These are phyloP conservation scores for Chloromyia formosa DNA, from an alignment of 2,888 invertebrate species.

Conservation along the genomic window DNA sequence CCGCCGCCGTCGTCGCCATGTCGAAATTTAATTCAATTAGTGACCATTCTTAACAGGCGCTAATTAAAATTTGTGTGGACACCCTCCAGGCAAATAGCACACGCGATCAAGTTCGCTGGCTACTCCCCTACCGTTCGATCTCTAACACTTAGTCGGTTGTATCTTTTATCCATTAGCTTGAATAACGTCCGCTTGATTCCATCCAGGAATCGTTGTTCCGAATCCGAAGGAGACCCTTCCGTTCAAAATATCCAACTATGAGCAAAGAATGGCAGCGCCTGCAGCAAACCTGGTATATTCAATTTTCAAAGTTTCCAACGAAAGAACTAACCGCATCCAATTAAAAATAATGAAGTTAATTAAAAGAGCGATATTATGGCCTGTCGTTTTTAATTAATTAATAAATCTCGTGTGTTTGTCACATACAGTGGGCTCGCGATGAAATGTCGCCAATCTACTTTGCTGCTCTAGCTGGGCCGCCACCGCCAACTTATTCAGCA, in stretches of 20 bases:
- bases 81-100: background rate
- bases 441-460: constrained; percentile 30
- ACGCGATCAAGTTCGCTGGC: background rate
- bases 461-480: no score
- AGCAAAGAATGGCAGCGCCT: background rate
- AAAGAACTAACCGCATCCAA: constrained; percentile 56
- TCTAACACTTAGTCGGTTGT: no score
- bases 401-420: constrained; percentile 53
- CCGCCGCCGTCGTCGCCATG: background rate
- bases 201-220: no score
- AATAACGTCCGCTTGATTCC: no score
- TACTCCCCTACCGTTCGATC: no score
- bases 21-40: constrained; percentile 33
- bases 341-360: constrained; percentile 56
- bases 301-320: constrained; percentile 50
- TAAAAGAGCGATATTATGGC: constrained; percentile 55
- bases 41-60: background rate
- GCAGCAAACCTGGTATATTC: background rate
- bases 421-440: constrained; percentile 35
- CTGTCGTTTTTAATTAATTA: constrained; percentile 55
- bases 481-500: no score
- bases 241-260: no score
- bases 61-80: constrained; percentile 30
- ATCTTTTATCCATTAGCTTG: no score
- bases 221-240: background rate